phyloP scores from a whole-genome alignment of 2,888 invertebrate genomes.

The Piscicola geometra region DNA sequence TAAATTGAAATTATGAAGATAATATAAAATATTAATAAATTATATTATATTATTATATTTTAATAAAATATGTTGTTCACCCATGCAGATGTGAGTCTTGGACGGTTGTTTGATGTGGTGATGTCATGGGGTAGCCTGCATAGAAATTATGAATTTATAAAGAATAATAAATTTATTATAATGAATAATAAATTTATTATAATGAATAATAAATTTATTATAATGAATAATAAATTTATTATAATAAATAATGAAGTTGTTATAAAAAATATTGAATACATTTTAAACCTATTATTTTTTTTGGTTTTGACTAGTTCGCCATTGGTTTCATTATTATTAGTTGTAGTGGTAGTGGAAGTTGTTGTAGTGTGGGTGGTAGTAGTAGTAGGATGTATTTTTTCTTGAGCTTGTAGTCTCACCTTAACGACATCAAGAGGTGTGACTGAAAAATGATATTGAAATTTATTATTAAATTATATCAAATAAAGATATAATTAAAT shows the following conservation, averaged over 20 bases:
- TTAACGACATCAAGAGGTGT: constrained; percentile 99
- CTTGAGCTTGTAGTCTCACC: constrained; percentile 90
- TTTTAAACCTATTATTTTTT: too few species aligned
- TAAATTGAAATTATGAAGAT: too few species aligned
- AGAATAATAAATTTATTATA: too few species aligned
- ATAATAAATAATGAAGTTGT: not conserved
- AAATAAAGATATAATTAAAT: constrained; percentile 1
- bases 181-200: too few species aligned
- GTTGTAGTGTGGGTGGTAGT: not conserved
- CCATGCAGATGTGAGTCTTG: not conserved
- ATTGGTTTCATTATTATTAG: constrained; percentile 56
- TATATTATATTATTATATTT: not conserved
- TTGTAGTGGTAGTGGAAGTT: constrained; percentile 85
- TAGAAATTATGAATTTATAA: too few species aligned
- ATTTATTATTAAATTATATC: not conserved
- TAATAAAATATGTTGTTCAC: not conserved
- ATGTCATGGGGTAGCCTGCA: not conserved
- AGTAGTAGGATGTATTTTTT: constrained; percentile 64
- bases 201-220: not conserved
- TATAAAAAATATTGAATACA: constrained; percentile 34
- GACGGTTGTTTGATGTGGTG: not conserved
- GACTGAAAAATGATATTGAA: constrained; percentile 63
- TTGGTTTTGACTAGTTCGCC: too few species aligned
- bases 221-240: not conserved
- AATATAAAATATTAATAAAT: not conserved